phyloP scores from a whole-genome alignment of 1,140 invertebrate genomes.

The Hylyphantes graminicola region DNA sequence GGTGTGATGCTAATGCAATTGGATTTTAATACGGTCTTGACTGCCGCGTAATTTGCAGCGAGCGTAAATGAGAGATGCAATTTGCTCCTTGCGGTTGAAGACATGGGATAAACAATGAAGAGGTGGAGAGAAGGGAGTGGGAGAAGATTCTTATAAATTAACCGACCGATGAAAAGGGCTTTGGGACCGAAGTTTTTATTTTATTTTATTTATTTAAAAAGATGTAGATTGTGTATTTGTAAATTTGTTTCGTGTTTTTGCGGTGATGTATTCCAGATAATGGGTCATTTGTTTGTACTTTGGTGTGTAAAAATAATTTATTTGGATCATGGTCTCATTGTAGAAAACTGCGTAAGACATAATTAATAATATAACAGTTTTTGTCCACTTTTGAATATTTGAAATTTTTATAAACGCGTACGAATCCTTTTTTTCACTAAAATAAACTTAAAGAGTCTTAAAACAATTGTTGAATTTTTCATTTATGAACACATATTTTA shows the following conservation, averaged over 20 bases:
- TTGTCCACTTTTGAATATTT: no score
- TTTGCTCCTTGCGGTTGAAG: slow-evolving; percentile 20
- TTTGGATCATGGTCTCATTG: no score
- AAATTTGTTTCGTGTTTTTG: not conserved
- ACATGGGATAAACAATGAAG: slow-evolving; percentile 11
- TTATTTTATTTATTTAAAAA: not conserved
- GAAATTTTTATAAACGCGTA: no score
- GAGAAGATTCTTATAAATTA: not conserved
- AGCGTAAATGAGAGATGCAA: slow-evolving; percentile 27
- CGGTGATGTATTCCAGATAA: no score
- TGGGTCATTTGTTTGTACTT: no score
- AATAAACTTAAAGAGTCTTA: no score
- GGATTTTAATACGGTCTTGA: slow-evolving; percentile 19
- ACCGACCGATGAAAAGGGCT: not conserved
- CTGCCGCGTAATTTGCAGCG: slow-evolving; percentile 8
- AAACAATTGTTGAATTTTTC: no score
- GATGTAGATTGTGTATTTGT: not conserved
- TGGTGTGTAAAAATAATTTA: no score
- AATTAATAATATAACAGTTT: no score
- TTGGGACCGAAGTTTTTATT: not conserved
- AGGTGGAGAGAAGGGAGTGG: not conserved
- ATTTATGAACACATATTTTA: no score
- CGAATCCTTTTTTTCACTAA: no score
- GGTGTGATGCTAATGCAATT: slow-evolving; percentile 23
- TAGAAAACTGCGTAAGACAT: no score